These are phyloP conservation scores for Hanleya hanleyi DNA, from an alignment of 2,888 invertebrate genomes.

Conservation along the genomic window DNA sequence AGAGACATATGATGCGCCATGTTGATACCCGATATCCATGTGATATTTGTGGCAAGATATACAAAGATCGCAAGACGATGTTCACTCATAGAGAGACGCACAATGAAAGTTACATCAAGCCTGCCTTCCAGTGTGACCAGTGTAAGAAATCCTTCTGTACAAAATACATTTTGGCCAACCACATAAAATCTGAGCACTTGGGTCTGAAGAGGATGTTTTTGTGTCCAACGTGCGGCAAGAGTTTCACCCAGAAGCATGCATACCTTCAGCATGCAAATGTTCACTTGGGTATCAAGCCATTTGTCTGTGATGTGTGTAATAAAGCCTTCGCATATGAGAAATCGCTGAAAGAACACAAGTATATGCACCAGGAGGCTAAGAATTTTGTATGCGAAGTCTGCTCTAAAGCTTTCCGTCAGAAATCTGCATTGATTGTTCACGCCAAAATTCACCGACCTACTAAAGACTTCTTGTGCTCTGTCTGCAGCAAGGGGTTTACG, in stretches of 20 bases:
- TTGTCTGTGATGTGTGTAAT: conserved; percentile 61
- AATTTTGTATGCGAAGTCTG: conserved; percentile 71
- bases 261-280: conserved; percentile 57
- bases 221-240: conserved; percentile 63
- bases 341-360: conserved; percentile 63
- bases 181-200: conserved; percentile 58
- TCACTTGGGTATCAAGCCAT: conserved; percentile 60
- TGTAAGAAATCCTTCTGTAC: conserved; percentile 59
- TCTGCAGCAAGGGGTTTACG: conserved; percentile 74
- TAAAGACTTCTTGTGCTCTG: conserved; percentile 69
- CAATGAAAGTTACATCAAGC: conserved; percentile 52
- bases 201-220: conserved; percentile 52
- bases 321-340: conserved; percentile 60
- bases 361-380: conserved; percentile 65
- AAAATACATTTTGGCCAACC: conserved; percentile 54
- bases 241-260: conserved; percentile 60
- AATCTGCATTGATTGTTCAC: conserved; percentile 72
- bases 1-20: conserved; percentile 39
- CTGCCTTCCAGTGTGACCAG: conserved; percentile 52
- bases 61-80: conserved; percentile 50
- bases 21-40: conserved; percentile 45
- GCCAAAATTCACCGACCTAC: conserved; percentile 71
- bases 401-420: conserved; percentile 68
- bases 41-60: conserved; percentile 57
- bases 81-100: conserved; percentile 51